Conservation (phyloP, 1,140 invertebrate species). For the Solen grandis region DNA sequence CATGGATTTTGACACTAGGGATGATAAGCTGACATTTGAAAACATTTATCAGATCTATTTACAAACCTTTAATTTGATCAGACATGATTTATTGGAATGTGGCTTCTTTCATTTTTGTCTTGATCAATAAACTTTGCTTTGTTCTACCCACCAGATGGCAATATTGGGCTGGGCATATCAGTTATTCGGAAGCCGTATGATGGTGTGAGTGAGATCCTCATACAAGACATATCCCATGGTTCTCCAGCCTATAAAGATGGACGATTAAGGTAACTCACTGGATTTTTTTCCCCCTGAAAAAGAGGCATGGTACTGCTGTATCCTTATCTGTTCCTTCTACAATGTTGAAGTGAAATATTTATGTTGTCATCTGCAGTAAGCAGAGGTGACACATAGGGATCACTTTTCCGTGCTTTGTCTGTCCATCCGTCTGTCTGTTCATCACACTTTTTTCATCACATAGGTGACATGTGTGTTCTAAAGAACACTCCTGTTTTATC, state of each 20-base stretch:
- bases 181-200: slow-evolving; percentile 70
- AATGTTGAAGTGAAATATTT: background rate
- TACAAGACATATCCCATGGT: slow-evolving; percentile 71
- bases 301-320: too few species aligned
- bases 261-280: slow-evolving; percentile 65
- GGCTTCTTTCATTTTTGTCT: slow-evolving; percentile 18
- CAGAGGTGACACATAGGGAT: too few species aligned
- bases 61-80: background rate
- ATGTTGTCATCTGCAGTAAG: too few species aligned
- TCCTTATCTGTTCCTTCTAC: background rate
- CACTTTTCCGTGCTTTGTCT: too few species aligned
- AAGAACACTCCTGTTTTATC: too few species aligned
- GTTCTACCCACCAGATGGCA: slow-evolving; percentile 70
- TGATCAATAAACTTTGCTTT: too few species aligned
- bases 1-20: too few species aligned
- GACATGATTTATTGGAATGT: background rate
- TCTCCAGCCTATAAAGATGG: slow-evolving; percentile 72
- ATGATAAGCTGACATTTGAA: too few species aligned
- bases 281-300: background rate
- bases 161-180: slow-evolving; percentile 70
- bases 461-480: too few species aligned
- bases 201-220: slow-evolving; percentile 70
- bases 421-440: too few species aligned
- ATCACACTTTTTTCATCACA: background rate
- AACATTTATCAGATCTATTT: too few species aligned